Evolutionary conservation across 2,113 vertebrate species (phyloP).

Genomic region (Amblyornis subalaris): DNA sequence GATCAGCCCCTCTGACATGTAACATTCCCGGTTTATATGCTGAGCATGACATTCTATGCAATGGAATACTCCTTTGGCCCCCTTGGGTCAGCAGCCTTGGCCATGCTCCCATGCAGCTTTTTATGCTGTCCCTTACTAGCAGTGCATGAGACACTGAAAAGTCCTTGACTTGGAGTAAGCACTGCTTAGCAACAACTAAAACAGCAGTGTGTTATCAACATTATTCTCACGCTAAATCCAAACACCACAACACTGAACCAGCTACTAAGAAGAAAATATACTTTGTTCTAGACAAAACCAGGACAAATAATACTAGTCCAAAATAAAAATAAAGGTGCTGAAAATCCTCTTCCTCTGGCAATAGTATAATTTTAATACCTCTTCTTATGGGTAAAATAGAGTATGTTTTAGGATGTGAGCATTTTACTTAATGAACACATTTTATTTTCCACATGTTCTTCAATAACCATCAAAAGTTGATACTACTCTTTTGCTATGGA

Average conservation of each 20-base stretch:
- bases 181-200: background rate
- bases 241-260: background rate
- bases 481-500: background rate
- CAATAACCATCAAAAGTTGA: background rate
- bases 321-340: background rate
- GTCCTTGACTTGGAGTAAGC: background rate
- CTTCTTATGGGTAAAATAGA: background rate
- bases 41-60: background rate
- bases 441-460: conserved; percentile 3
- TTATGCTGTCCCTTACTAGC: background rate
- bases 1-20: rapidly evolving
- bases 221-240: background rate
- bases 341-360: background rate
- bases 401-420: background rate
- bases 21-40: no score
- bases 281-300: background rate
- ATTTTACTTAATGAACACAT: background rate
- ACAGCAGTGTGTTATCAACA: background rate
- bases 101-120: background rate
- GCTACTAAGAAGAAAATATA: background rate
- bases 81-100: background rate
- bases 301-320: background rate
- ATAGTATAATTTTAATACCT: background rate
- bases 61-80: background rate
- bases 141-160: background rate